A percentile compares a stretch with the other conserved stretches of the same genome.
Conservation (phyloP, 1,140 invertebrate species). For the Phocides pigmalion region DNA sequence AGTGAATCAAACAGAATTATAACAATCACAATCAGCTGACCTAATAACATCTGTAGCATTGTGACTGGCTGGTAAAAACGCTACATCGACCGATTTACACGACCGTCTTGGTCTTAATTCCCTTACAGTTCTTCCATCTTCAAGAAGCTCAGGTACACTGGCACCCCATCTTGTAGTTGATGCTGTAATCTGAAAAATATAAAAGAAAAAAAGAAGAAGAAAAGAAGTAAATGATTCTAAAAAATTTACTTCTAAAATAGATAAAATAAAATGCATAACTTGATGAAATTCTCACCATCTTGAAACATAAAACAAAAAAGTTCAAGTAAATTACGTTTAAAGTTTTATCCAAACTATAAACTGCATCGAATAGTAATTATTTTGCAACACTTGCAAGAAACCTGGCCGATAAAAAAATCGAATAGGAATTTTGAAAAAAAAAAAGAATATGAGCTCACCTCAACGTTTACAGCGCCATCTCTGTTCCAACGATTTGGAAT, state of each 20-base stretch:
- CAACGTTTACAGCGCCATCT: slow-evolving; percentile 57
- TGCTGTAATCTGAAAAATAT: slow-evolving; percentile 55
- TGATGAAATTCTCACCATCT: no score
- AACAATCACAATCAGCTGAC: slow-evolving; percentile 38
- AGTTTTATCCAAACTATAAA: no score
- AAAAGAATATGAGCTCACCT: slow-evolving; percentile 55
- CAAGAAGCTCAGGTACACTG: slow-evolving; percentile 61
- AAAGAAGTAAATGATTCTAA: no score
- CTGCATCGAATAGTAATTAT: no score
- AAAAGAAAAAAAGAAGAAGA: no score
- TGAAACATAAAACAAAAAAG: no score
- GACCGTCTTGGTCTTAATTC: slow-evolving; percentile 65
- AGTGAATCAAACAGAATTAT: not conserved
- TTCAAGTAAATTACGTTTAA: no score
- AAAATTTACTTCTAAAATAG: no score
- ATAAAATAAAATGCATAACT: no score
- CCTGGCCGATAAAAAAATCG: no score
- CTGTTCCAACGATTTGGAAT: slow-evolving; percentile 57
- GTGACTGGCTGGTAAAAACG: slow-evolving; percentile 68
- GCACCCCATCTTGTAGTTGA: slow-evolving; percentile 68
- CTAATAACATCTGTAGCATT: slow-evolving; percentile 70
- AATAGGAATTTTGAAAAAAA: not conserved
- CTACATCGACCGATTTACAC: slow-evolving; percentile 66
- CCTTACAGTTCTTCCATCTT: slow-evolving; percentile 62
- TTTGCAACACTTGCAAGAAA: no score